A percentile compares a stretch with the other conserved stretches of the same genome.
phyloP scores from a whole-genome alignment of 2,113 vertebrate genomes.

The Recurvirostra avosetta region DNA sequence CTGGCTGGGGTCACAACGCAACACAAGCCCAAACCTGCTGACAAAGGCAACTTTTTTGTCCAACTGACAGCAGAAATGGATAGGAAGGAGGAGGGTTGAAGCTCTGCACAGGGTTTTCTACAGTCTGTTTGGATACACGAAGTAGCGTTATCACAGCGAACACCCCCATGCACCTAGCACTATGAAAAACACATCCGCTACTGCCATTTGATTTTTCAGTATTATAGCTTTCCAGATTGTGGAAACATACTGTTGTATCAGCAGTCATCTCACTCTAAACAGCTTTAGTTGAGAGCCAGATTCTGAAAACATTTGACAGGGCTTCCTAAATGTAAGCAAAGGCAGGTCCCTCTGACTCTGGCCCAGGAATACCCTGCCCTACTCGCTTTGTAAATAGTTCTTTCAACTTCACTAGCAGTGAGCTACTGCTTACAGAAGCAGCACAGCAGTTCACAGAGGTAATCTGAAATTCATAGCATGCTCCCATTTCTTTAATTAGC shows the following conservation, averaged over 20 bases:
- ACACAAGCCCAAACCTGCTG: not conserved
- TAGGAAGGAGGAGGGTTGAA: not conserved
- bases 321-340: not conserved
- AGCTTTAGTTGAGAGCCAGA: not conserved
- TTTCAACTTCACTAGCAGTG: not conserved
- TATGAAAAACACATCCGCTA: not conserved
- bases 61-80: not conserved
- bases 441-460: not conserved
- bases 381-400: not conserved
- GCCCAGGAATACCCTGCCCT: not conserved
- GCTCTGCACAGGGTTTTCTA: not conserved
- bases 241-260: not conserved
- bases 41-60: not conserved
- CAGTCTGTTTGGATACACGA: not conserved
- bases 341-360: not conserved
- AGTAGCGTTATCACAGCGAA: not conserved
- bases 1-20: no score
- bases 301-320: not conserved
- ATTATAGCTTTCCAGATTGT: fast-evolving
- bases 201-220: not conserved
- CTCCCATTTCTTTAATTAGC: not conserved
- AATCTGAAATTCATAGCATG: not conserved
- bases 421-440: not conserved
- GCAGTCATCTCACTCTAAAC: not conserved
- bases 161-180: not conserved